Base-by-base conservation (phyloP, 2,113 vertebrate species). In the Petaurus breviceps region DNA sequence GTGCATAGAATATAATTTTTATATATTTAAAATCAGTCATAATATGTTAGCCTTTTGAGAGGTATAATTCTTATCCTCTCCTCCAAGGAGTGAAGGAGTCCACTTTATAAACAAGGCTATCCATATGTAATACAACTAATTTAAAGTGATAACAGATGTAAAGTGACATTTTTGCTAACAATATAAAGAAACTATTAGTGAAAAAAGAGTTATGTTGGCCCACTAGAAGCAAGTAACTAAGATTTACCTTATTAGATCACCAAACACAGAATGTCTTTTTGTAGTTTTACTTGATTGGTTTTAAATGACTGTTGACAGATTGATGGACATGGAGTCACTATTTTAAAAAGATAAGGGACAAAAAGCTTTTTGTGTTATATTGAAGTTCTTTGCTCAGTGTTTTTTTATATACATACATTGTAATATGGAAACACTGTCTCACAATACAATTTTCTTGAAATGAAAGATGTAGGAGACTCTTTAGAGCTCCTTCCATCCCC, bases 301-400 rank as follows among this genome's bases (percentile, higher is more conserved):
- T 91, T 68, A 92, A 46, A 37, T 97, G n/a, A 7, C 92, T 89
- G 6, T 49, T 94, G 93, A 90, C 84, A 61, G 47, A 26, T 93
- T 97, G 91, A 95, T 50, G 16, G 61, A 57, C 90, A 92, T 61
- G 3, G 50, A 95, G 49, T 95, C 31, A 90, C 0, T 97, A 61
- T 94, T 96, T 95, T 94, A 12, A 94, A 97, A 97, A 92, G 28
- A 93, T 96, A 95, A 68, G 25, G 90, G 96, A n/a, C 50, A 2
- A 91, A 92, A 84, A 2, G 9, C 0, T 90, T 96, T 96, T 92
- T 91, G 77, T 52, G 77, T 47, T 84, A 23, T 57, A 50, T 96
- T 28, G 3, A 47, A 11, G 19, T 91, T 47, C 28, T 47, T 89
- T 55, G 51, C 92, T 93, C 19, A 54, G 3, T 54, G 12, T 37